Percentiles rank a stretch among this genome's conserved stretches.
phyloP scores from a whole-genome alignment of 2,797 vertebrate species.

The Halcyon chelicuti region DNA sequence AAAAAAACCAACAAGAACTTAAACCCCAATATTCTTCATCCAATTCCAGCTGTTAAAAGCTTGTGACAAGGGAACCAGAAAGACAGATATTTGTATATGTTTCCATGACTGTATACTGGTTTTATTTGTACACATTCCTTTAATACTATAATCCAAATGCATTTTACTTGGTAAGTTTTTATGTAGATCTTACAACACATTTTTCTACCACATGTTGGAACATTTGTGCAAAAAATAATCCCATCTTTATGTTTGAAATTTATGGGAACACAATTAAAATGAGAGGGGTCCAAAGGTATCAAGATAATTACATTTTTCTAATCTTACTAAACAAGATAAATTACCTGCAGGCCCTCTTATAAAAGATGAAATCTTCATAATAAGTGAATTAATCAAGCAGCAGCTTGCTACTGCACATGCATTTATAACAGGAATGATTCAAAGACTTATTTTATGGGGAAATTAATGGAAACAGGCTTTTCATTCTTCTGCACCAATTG shows the following conservation, averaged over 20 bases:
- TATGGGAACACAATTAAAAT: constrained; percentile 89
- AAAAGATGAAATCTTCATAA: constrained; percentile 99
- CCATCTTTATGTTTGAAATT: constrained; percentile 87
- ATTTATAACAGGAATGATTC: constrained; percentile 90
- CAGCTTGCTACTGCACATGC: constrained; percentile 88
- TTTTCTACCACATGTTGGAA: constrained; percentile 83
- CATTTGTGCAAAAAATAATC: constrained; percentile 77
- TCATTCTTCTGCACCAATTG: constrained; percentile 99
- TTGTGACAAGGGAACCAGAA: constrained; percentile 2
- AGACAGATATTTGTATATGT: constrained; percentile 23
- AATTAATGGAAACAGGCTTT: constrained; percentile 99
- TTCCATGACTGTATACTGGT: background rate
- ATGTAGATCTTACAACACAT: constrained; percentile 76
- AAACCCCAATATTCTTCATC: constrained; percentile 5
- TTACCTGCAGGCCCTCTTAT: constrained; percentile 99
- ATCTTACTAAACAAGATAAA: constrained; percentile 97
- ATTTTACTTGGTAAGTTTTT: constrained; percentile 76
- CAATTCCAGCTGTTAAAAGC: constrained; percentile 29
- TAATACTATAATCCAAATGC: constrained; percentile 55
- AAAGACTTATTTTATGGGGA: constrained; percentile 92
- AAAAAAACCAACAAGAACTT: background rate
- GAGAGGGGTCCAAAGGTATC: constrained; percentile 95
- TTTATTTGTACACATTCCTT: constrained; percentile 58
- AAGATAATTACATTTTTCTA: constrained; percentile 99
- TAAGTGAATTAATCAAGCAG: constrained; percentile 99